Conservation (phyloP, 2,888 invertebrate species). For the Nomada ferruginata region DNA sequence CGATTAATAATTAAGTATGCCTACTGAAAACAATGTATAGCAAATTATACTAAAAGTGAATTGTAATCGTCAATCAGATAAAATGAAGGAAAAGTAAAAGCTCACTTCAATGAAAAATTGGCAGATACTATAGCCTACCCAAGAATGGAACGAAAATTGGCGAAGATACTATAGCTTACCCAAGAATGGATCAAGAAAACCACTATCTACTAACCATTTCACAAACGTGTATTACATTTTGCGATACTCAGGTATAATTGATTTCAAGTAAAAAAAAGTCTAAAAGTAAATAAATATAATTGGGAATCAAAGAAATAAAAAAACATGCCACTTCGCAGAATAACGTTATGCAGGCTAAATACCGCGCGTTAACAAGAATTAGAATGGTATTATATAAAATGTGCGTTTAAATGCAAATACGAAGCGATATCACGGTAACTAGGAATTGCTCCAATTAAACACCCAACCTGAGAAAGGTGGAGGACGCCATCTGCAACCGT, state of each 20-base stretch:
- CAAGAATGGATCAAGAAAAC: conserved; percentile 5
- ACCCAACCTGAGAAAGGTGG: too few relatives aligned
- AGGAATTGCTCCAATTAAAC: too few relatives aligned
- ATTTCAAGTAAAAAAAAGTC: too few relatives aligned
- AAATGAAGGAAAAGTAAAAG: neutral
- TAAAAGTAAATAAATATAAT: too few relatives aligned
- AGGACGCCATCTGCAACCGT: too few relatives aligned
- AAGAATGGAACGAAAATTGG: neutral
- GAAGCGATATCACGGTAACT: too few relatives aligned
- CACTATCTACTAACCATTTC: conserved; percentile 36
- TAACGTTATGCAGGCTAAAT: too few relatives aligned
- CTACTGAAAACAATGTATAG: neutral
- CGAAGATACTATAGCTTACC: neutral
- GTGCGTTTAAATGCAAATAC: too few relatives aligned
- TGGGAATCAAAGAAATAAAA: too few relatives aligned
- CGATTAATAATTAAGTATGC: neutral
- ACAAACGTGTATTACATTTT: neutral
- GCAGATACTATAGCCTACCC: neutral
- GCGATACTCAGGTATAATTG: neutral
- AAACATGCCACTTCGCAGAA: too few relatives aligned
- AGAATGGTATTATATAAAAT: too few relatives aligned
- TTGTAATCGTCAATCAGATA: neutral
- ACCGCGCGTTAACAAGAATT: too few relatives aligned
- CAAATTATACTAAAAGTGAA: neutral
- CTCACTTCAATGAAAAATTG: neutral